Evolutionary conservation across 2,888 invertebrate genomes (phyloP), one percentile per base, ranked within the genome.

Genomic region (Drosophila testacea): DNA sequence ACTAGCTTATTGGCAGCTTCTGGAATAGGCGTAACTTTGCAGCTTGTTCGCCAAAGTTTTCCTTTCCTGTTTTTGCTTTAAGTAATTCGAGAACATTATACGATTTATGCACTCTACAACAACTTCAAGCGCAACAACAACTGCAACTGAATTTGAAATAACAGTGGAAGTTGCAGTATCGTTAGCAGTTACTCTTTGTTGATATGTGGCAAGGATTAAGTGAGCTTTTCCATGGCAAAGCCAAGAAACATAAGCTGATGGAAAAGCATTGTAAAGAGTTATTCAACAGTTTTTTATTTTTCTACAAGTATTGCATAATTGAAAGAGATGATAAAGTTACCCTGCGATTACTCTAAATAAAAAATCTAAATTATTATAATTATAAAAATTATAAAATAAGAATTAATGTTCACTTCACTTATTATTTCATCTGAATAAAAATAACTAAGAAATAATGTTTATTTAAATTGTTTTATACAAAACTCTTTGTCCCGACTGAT

Each of bases 71-170:
- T 69, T 83, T 86, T 61, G 61, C 71, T 55, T 57, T 73, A 88
- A 87, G 83, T 83, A 88, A 83, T 84, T 87, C 89, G 85, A 82
- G 73, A 54, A 36, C 63, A 73, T 27, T 84, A 61, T 55, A 79
- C 75, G 83, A 83, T 88, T 83, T 83, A 88, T 83, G 69, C 82
- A 76, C 63, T 84, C 68, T 42, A 36, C 55, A 55, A 60, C 65
- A 87, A 57, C 38, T 76, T 51, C 69, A 73, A 50, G 64, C 73
- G 79, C 62, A 56, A 34, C 48, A 65, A 41, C 38, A 65, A 57
- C 41, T 54, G 50, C 34, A 42, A 9, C 61, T 80, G 30, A 5
- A 47, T 16, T 10, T 34, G 32, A 13, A 48, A 34, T 16, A 16
- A 62, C 63, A 54, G 38, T 56, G 51, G 11, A n/a, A 55, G 36